phyloP scores from a whole-genome alignment of 2,797 vertebrate genomes.

The Enoplosus armatus region DNA sequence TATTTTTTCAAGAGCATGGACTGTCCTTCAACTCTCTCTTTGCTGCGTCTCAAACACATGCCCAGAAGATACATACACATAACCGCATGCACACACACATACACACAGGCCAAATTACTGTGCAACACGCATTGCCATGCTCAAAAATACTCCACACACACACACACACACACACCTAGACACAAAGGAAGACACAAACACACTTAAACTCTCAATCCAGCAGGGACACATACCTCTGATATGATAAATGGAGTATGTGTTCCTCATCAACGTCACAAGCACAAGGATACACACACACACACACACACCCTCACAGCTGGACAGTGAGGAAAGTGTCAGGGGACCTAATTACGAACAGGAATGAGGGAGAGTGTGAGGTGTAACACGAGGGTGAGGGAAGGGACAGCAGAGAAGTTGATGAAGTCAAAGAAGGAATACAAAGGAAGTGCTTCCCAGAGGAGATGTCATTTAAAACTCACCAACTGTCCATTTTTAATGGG shows the following conservation, averaged over 20 bases:
- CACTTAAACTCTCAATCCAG: conserved; percentile 55
- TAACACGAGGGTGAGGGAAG: conserved; percentile 52
- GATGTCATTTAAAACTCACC: conserved; percentile 19
- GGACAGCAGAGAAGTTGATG: conserved; percentile 43
- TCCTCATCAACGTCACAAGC: conserved; percentile 50
- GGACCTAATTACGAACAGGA: conserved; percentile 73
- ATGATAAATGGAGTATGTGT: conserved; percentile 62
- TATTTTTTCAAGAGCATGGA: conserved; percentile 49
- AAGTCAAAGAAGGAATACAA: conserved; percentile 53
- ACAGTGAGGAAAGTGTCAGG: conserved; percentile 60
- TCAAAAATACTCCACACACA: background rate
- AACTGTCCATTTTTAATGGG: conserved; percentile 7
- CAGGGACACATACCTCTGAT: conserved; percentile 54
- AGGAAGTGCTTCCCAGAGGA: conserved; percentile 32
- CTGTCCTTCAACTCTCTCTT: conserved; percentile 73
- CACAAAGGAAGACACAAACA: conserved; percentile 36
- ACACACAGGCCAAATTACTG: conserved; percentile 15
- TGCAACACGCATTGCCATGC: conserved; percentile 16
- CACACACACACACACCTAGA: background rate
- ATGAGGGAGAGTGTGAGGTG: conserved; percentile 42
- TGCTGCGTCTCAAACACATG: conserved; percentile 33
- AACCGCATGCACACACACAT: background rate
- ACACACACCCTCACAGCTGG: conserved; percentile 60
- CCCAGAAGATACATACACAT: conserved; percentile 16
- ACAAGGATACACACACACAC: conserved; percentile 32